Percentiles rank a stretch among this genome's conserved stretches.
Evolutionary conservation across 92 coral and sea anemone species (phyloP).

Genomic region (Epizoanthus illoricatus): DNA sequence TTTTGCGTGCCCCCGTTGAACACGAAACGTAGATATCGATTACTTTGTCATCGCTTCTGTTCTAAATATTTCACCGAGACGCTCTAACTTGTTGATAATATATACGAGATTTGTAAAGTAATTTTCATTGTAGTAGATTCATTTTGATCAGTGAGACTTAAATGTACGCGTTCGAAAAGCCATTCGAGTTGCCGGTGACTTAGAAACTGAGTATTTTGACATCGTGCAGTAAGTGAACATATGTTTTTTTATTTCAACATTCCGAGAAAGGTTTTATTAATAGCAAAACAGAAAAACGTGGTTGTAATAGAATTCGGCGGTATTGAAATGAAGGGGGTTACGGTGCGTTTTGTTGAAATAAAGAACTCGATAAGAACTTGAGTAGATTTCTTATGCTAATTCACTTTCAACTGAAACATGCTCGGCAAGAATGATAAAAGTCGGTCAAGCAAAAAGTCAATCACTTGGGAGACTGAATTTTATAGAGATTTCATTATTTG

Average conservation of each 20-base stretch:
- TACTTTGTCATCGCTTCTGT: background rate
- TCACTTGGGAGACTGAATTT: no score
- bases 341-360: conserved; percentile 11
- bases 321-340: background rate
- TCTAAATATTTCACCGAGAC: background rate
- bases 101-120: conserved; percentile 4
- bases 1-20: background rate
- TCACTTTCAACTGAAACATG: background rate
- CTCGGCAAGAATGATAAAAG: background rate
- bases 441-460: background rate
- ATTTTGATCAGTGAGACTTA: background rate
- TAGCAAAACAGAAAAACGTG: background rate
- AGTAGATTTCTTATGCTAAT: conserved; percentile 4
- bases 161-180: conserved; percentile 9
- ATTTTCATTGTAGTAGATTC: conserved; percentile 14
- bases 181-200: conserved; percentile 4
- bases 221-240: background rate
- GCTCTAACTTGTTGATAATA: conserved; percentile 12
- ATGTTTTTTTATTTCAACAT: no score
- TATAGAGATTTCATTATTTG: background rate
- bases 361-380: conserved; percentile 3
- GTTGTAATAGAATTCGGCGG: background rate
- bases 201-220: background rate
- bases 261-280: no score
- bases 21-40: background rate